phyloP scores from a whole-genome alignment of 2,888 invertebrate species.

The Tetanocera ferruginea region DNA sequence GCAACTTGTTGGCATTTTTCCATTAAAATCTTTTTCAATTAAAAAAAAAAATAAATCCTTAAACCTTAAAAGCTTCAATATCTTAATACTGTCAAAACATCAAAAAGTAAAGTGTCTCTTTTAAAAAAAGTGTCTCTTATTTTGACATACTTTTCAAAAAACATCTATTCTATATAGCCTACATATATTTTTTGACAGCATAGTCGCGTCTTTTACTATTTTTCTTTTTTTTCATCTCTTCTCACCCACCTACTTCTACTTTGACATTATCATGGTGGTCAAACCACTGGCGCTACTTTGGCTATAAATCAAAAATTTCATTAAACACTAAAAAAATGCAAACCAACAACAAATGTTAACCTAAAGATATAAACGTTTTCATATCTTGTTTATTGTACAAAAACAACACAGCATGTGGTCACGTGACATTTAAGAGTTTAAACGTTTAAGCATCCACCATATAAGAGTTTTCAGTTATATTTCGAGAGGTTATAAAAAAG shows the following conservation, averaged over 20 bases:
- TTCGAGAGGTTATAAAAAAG: conserved; percentile 25
- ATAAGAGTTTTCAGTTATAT: background rate
- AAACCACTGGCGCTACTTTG: conserved; percentile 2
- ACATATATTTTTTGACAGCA: too few relatives aligned
- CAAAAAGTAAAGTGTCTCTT: too few relatives aligned
- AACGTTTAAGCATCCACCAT: conserved; percentile 11
- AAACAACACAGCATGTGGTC: conserved; percentile 33
- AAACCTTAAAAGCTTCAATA: too few relatives aligned
- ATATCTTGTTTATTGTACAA: conserved; percentile 29
- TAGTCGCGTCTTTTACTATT: background rate
- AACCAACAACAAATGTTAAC: conserved; percentile 6
- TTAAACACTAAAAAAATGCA: background rate
- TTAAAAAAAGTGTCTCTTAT: too few relatives aligned
- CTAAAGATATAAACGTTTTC: conserved; percentile 30
- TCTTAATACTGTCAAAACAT: too few relatives aligned
- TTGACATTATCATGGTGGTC: background rate
- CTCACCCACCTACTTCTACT: background rate
- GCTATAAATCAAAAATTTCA: background rate
- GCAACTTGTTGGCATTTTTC: too few relatives aligned
- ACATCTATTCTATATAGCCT: too few relatives aligned
- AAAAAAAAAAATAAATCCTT: too few relatives aligned
- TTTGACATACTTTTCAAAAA: too few relatives aligned
- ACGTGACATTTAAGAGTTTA: conserved; percentile 28
- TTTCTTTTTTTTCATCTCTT: background rate
- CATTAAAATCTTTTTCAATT: too few relatives aligned